Base-by-base conservation (phyloP, 1,140 invertebrate genomes). In the Drosophila ohnishii region DNA sequence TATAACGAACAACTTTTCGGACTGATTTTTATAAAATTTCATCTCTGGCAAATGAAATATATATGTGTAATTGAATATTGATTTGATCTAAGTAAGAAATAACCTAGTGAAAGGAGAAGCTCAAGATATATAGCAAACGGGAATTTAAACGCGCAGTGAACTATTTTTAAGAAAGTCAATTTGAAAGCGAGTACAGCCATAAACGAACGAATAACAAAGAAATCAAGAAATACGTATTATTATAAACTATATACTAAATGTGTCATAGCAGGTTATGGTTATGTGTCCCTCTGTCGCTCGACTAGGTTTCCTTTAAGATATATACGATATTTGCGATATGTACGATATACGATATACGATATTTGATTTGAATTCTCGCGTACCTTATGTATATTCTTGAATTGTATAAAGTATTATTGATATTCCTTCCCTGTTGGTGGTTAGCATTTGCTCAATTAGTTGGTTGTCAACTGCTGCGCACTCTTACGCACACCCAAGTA, bases 391-490 rank as follows among this genome's bases (percentile, higher is more conserved):
- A 69, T 50, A 59, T 71, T 32, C 32, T 48, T 67, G 25, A 32
- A 57, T 57, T 75, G 72, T 75, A 76, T 69, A 60, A 76, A 67
- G 72, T 76, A 76, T 76, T 76, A 76, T 55, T 40, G 48, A 76
- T 78, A 77, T 76, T 76, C 62, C 73, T 56, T 75, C 39, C 51
- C 53, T 14, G 61, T 87, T 80, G 84, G 65, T 84, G 83, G 80
- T 74, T 71, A 70, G 83, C 73, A 88, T 80, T 77, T 84, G 84
- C 84, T 87, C 84, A 87, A 88, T 79, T 76, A 86, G 78, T 85
- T 85, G 14, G 39, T 60, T 82, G 42, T 75, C 50, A 35, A 53
- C 62, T 60, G 61, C 57, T 70, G 66, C 69, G 53, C 69, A 72
- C 69, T 59, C 30, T 71, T 35, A 72, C 66, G 79, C 83, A 86